Base-by-base conservation (phyloP, 2,888 invertebrate genomes). In the Hylaea fasciaria region DNA sequence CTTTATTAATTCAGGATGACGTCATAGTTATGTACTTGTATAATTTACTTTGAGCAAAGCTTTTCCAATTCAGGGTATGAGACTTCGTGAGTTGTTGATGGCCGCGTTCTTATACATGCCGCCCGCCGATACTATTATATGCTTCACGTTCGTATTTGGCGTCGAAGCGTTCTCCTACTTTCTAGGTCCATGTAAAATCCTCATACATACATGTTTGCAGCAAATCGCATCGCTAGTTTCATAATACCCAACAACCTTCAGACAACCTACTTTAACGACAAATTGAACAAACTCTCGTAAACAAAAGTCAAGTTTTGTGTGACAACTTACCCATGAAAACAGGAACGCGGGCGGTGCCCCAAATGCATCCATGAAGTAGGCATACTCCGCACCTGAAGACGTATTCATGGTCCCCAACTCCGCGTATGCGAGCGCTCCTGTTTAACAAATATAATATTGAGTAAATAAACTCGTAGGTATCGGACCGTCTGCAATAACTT, bases 331-430 rank as follows among this genome's bases (percentile, higher is more conserved):
- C 98, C 98, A 98, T 82, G 97, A 97, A 92, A 97, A 98, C 69
- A 98, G 93, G 91, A 98, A 98, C 73, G 97, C 98, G 68, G 97
- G 97, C 64, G 97, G 95, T 76, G 97, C 96, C 70, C 98, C 98
- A 87, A 97, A 98, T 60, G 98, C 98, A 87, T 97, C 97, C 96
- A 97, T 97, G 91, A 98, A 97, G 90, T 98, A 98, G 72, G 97
- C 97, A 94, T 98, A 98, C 89, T 98, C 98, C 68, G 97, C 98
- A 70, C 98, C 98, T 68, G 97, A 97, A 76, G 97, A 97, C 78
- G 98, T 97, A 89, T 98, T 98, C 96, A 98, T 97, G 70, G 98
- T 98, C 80, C 98, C 98, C 85, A 98, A 91, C 93, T 98, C 98
- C 77, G 98, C 98, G 87, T 98, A 98, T 73, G 97, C 95, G 80